phyloP scores from a whole-genome alignment of 2,888 invertebrate species.

The Ferrisia virgata region DNA sequence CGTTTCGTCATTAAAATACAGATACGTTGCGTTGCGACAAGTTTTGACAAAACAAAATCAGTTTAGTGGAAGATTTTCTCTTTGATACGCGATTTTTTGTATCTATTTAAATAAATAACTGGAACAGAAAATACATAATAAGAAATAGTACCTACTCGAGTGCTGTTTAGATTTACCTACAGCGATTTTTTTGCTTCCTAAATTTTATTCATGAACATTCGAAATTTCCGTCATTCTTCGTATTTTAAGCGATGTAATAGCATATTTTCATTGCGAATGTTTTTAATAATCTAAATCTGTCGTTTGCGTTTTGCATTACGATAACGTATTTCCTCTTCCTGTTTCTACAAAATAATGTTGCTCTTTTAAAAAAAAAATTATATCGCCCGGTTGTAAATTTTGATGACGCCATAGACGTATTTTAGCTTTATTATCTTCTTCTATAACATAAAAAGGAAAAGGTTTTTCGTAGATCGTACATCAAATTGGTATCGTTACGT shows the following conservation, averaged over 20 bases:
- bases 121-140: too few relatives aligned
- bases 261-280: not conserved
- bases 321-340: too few relatives aligned
- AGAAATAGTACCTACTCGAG: not conserved
- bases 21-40: not conserved
- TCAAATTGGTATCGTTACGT: too few relatives aligned
- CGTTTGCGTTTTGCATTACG: too few relatives aligned
- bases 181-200: not conserved
- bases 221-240: not conserved
- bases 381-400: too few relatives aligned
- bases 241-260: not conserved
- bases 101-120: not conserved
- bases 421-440: too few relatives aligned
- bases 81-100: not conserved
- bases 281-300: too few relatives aligned
- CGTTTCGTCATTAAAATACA: not conserved
- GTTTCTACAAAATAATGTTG: too few relatives aligned
- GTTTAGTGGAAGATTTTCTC: not conserved
- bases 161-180: not conserved
- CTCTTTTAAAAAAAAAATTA: too few relatives aligned
- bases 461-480: too few relatives aligned
- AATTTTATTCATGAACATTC: not conserved
- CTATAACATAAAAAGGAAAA: too few relatives aligned
- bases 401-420: too few relatives aligned
- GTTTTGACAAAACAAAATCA: not conserved